Evolutionary conservation across 2,888 invertebrate genomes (phyloP).

Genomic region (Perdita meconis): DNA sequence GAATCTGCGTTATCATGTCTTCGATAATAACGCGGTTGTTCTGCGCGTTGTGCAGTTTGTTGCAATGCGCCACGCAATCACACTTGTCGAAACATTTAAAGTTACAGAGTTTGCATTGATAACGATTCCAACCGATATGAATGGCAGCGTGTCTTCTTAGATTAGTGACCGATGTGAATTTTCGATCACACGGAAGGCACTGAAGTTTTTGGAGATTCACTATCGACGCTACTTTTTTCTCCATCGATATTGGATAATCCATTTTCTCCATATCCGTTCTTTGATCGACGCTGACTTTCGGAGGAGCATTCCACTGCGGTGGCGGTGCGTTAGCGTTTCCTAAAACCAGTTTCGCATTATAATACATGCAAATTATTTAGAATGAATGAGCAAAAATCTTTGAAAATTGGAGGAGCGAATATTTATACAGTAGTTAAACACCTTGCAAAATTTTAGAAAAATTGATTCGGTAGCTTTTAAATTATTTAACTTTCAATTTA

Average conservation of each 20-base stretch:
- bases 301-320: not conserved
- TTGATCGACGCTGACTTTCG: not conserved
- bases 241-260: conserved; percentile 48
- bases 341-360: not conserved
- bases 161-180: conserved; percentile 85
- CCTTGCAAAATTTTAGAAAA: too few relatives aligned
- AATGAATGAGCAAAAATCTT: too few relatives aligned
- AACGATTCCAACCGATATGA: conserved; percentile 90
- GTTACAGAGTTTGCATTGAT: conserved; percentile 90
- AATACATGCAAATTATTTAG: not conserved
- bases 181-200: conserved; percentile 86
- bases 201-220: conserved; percentile 75
- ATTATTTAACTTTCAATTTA: too few relatives aligned
- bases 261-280: conserved; percentile 1
- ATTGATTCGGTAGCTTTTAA: too few relatives aligned
- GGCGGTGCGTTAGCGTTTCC: not conserved
- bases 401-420: too few relatives aligned
- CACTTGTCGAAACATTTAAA: conserved; percentile 89
- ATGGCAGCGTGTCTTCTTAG: conserved; percentile 87
- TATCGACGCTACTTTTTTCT: conserved; percentile 66
- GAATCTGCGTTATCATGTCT: conserved; percentile 68
- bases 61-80: conserved; percentile 88
- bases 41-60: conserved; percentile 87
- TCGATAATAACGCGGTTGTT: conserved; percentile 71
- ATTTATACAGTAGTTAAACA: too few relatives aligned